These are phyloP conservation scores for Colostygia pectinataria DNA, from an alignment of 2,888 invertebrate genomes.

Conservation along the genomic window DNA sequence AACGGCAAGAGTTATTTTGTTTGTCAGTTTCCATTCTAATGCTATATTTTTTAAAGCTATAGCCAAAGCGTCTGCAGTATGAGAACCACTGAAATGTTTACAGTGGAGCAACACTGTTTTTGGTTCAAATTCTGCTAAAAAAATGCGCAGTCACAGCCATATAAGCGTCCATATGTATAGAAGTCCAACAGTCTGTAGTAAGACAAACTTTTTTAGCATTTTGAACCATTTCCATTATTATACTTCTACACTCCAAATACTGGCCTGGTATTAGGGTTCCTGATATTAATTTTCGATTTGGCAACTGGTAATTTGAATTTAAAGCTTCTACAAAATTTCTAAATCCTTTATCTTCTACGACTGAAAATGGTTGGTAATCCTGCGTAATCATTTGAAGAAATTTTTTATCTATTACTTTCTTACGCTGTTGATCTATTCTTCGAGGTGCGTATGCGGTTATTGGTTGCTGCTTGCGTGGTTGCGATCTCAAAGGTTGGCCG, in stretches of 20 bases:
- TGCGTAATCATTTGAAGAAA: not conserved
- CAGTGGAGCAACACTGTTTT: not conserved
- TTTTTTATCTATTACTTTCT: not conserved
- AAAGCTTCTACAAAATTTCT: not conserved
- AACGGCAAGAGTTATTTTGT: not conserved
- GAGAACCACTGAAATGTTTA: not conserved
- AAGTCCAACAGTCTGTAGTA: not conserved
- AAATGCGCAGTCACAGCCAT: not conserved
- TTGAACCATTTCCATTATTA: not conserved
- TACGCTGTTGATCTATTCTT: not conserved
- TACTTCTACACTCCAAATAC: not conserved
- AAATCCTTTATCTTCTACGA: not conserved
- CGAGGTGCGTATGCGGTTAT: too few relatives aligned
- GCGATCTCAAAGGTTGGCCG: too few relatives aligned
- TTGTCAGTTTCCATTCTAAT: not conserved
- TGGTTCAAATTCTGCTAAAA: not conserved
- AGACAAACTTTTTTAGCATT: not conserved
- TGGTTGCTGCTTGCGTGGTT: too few relatives aligned
- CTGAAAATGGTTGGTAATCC: not conserved
- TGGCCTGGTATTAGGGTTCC: not conserved
- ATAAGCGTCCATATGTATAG: not conserved
- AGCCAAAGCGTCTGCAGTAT: not conserved
- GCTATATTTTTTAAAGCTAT: not conserved
- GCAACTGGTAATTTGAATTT: not conserved
- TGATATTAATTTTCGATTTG: not conserved